phyloP scores from a whole-genome alignment of 2,888 invertebrate genomes.

The Acanthosepion esculentum region DNA sequence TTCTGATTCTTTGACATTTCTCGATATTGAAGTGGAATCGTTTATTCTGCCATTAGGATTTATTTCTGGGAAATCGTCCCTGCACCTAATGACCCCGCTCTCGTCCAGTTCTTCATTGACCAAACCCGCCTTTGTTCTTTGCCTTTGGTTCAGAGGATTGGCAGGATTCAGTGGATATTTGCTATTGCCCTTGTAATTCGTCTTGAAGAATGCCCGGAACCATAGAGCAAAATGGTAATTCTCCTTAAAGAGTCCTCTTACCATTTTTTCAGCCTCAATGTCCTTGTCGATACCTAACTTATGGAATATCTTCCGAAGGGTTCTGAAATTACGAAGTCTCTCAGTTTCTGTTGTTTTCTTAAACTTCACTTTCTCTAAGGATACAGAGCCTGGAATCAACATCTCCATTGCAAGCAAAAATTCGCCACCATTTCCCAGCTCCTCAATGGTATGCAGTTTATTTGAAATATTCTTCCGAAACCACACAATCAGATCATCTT shows the following conservation, averaged over 20 bases:
- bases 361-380: constrained; percentile 25
- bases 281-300: constrained; percentile 34
- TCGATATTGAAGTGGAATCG: not conserved
- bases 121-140: not conserved
- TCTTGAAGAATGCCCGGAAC: constrained; percentile 36
- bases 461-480: not conserved
- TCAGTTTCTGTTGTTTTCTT: not conserved
- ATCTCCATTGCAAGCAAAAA: constrained; percentile 34
- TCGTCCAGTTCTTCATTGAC: not conserved
- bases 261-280: not conserved
- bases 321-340: not conserved
- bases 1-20: not conserved
- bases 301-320: not conserved
- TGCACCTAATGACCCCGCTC: not conserved
- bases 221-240: constrained; percentile 39
- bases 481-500: constrained; percentile 24
- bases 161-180: not conserved
- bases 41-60: not conserved
- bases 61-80: not conserved
- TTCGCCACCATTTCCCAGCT: not conserved
- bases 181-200: not conserved
- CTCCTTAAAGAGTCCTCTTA: not conserved
- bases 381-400: not conserved
- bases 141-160: not conserved
- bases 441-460: not conserved